phyloP scores from a whole-genome alignment of 2,888 invertebrate genomes.

The Melanchra persicariae region DNA sequence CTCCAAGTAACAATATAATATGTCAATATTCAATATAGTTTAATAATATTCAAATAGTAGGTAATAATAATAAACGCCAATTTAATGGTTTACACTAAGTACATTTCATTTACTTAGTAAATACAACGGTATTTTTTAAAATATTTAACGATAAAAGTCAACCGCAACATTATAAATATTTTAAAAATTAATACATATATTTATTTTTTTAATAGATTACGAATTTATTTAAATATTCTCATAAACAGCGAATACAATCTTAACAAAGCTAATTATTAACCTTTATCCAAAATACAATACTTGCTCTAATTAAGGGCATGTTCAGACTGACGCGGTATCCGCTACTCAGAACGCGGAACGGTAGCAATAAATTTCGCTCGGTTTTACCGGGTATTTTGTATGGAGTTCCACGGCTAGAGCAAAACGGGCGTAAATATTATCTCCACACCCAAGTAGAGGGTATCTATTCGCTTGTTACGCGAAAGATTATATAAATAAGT shows the following conservation, averaged over 20 bases:
- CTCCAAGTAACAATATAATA: slow-evolving; percentile 2
- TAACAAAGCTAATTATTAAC: background rate
- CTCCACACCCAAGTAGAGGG: too few relatives aligned
- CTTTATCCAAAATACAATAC: background rate
- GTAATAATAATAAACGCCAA: slow-evolving; percentile 26
- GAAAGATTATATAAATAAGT: too few relatives aligned
- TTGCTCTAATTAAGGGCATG: background rate
- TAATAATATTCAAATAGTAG: slow-evolving; percentile 21
- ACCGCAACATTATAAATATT: slow-evolving; percentile 30
- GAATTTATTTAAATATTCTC: background rate
- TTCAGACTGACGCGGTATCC: background rate
- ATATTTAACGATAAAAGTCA: slow-evolving; percentile 31
- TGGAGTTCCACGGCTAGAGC: too few relatives aligned
- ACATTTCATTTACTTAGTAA: slow-evolving; percentile 16
- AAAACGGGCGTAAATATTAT: too few relatives aligned
- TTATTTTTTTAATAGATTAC: background rate
- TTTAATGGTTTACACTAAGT: slow-evolving; percentile 6
- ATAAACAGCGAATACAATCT: background rate
- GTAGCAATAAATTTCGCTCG: too few relatives aligned
- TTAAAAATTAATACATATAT: slow-evolving; percentile 4
- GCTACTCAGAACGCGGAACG: background rate
- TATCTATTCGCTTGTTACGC: too few relatives aligned
- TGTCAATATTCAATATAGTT: slow-evolving; percentile 20
- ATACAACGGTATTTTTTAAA: slow-evolving; percentile 1
- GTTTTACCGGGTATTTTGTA: too few relatives aligned